phyloP scores from a whole-genome alignment of 2,113 vertebrate genomes.

The Cyphomyrus discorhynchus region DNA sequence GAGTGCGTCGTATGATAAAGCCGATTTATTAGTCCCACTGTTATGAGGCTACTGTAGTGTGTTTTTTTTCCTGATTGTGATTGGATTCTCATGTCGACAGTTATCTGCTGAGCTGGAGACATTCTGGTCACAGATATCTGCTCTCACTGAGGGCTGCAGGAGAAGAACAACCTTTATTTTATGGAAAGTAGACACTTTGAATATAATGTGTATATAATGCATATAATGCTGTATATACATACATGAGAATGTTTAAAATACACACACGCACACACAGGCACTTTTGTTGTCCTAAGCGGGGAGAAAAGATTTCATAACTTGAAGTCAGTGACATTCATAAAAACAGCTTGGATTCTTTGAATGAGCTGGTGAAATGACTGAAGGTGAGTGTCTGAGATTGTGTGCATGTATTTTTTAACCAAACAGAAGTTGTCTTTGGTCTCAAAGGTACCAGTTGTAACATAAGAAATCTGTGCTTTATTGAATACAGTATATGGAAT shows the following conservation, averaged over 20 bases:
- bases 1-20: constrained; percentile 66
- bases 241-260: neutral
- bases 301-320: neutral
- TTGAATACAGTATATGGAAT: too few species aligned
- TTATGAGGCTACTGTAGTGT: constrained; percentile 39
- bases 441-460: neutral
- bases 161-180: neutral
- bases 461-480: neutral
- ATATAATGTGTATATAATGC: neutral
- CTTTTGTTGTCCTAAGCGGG: neutral
- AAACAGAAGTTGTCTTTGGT: neutral
- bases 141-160: neutral
- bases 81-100: constrained; percentile 53
- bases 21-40: constrained; percentile 73
- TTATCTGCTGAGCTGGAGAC: neutral
- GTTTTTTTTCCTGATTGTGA: constrained; percentile 73
- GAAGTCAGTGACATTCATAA: neutral
- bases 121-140: neutral
- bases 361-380: neutral
- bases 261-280: neutral
- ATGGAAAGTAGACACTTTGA: neutral
- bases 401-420: neutral
- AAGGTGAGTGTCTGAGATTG: neutral
- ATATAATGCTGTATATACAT: neutral
- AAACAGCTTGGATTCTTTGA: neutral